phyloP scores from a whole-genome alignment of 2,797 vertebrate genomes.

The Pangasius macronema region DNA sequence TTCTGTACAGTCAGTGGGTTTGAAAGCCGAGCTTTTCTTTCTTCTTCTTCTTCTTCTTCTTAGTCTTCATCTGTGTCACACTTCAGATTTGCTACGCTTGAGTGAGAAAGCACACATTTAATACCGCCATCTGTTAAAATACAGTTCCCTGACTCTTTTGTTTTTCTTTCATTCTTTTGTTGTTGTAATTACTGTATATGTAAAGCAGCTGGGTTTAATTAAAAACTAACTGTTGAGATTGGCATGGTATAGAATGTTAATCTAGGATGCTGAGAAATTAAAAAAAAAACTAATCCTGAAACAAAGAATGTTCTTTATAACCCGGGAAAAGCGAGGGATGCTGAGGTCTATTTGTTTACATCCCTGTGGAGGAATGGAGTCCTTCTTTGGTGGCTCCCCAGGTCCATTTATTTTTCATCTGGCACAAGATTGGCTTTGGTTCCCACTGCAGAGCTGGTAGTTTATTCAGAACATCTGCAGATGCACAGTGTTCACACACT shows the following conservation, averaged over 20 bases:
- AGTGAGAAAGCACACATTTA: constrained; percentile 49
- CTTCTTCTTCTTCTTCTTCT: not conserved
- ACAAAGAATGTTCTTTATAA: constrained; percentile 57
- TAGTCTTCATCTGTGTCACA: not conserved
- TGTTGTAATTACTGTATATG: constrained; percentile 57
- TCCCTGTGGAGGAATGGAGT: constrained; percentile 47
- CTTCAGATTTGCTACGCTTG: constrained; percentile 42
- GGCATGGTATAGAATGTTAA: constrained; percentile 51
- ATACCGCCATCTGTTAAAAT: constrained; percentile 72
- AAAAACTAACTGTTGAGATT: constrained; percentile 66
- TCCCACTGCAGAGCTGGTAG: constrained; percentile 61
- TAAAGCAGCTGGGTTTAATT: constrained; percentile 71
- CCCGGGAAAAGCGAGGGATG: constrained; percentile 51
- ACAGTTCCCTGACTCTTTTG: constrained; percentile 51
- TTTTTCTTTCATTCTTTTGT: constrained; percentile 56
- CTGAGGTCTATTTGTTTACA: constrained; percentile 63
- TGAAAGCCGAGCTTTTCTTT: not conserved
- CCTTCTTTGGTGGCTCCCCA: constrained; percentile 48
- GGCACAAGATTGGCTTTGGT: constrained; percentile 65
- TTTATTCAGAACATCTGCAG: constrained; percentile 69
- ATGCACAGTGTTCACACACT: constrained; percentile 55
- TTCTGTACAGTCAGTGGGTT: constrained; percentile 38
- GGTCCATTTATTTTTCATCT: constrained; percentile 73
- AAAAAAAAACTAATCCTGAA: constrained; percentile 55
- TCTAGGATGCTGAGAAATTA: constrained; percentile 45